These are phyloP conservation scores for Drosophila nr. perissopoda DNA, from an alignment of 2,888 invertebrate genomes.

Conservation along the genomic window DNA sequence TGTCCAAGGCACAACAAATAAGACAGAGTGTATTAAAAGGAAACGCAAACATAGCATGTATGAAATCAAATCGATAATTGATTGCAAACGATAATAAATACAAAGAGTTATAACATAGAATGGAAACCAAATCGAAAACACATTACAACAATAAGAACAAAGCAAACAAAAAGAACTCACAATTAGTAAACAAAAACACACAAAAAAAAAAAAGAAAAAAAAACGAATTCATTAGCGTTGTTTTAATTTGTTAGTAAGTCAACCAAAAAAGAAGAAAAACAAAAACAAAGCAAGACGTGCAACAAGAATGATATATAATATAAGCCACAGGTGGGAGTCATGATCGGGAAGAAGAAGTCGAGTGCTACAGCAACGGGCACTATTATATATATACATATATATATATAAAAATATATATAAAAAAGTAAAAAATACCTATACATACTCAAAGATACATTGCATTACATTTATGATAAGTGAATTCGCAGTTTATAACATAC, in stretches of 20 bases:
- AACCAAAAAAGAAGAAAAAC: conserved; percentile 33
- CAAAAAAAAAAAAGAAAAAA: conserved; percentile 23
- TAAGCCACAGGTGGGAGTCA: conserved; percentile 48
- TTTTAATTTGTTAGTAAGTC: conserved; percentile 77
- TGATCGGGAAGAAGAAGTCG: conserved; percentile 38
- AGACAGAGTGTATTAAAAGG: conserved; percentile 32
- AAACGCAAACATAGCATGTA: conserved; percentile 57
- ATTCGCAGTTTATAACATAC: conserved; percentile 24
- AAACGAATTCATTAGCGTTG: conserved; percentile 76
- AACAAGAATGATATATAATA: conserved; percentile 58
- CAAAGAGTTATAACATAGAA: conserved; percentile 38
- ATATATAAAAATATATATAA: conserved; percentile 16
- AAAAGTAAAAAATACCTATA: conserved; percentile 58
- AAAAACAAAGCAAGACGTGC: conserved; percentile 45
- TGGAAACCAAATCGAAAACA: conserved; percentile 18
- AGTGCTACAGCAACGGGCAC: conserved; percentile 43
- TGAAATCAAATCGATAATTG: conserved; percentile 61
- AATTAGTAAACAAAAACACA: conserved; percentile 58
- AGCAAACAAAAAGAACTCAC: conserved; percentile 50
- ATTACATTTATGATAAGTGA: conserved; percentile 38
- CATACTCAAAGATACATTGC: conserved; percentile 70
- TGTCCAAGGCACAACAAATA: conserved; percentile 61
- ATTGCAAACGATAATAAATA: conserved; percentile 58
- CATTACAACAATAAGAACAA: conserved; percentile 22
- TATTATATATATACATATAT: conserved; percentile 36